Evolutionary conservation across 2,888 invertebrate species (phyloP).

Genomic region (Chelonus formosanus): DNA sequence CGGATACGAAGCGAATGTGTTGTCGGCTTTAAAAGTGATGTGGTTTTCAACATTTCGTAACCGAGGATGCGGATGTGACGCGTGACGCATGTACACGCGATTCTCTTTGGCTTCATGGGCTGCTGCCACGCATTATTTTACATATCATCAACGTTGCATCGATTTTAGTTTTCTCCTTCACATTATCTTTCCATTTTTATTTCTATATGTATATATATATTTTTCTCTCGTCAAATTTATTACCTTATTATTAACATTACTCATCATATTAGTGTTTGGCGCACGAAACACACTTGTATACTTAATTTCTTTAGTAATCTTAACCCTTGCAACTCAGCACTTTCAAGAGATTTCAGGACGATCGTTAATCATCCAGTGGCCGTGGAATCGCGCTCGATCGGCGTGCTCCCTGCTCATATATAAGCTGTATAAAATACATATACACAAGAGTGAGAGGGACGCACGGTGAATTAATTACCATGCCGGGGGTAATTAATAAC

Average conservation of each 20-base stretch:
- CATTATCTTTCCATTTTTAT: no score
- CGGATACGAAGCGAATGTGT: constrained; percentile 28
- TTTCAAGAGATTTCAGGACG: constrained; percentile 18
- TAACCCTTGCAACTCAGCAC: constrained; percentile 7
- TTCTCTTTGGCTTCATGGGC: constrained; percentile 31
- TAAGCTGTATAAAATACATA: neutral
- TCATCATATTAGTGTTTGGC: no score
- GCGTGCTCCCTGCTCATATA: constrained; percentile 13
- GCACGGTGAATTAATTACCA: constrained; percentile 25
- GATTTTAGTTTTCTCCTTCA: no score
- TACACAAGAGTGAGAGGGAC: constrained; percentile 24
- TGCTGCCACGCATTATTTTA: constrained; percentile 39
- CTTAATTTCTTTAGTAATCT: constrained; percentile 5
- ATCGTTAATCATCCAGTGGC: constrained; percentile 24
- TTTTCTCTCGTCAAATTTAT: no score
- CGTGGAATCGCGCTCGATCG: constrained; percentile 29
- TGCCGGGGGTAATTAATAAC: constrained; percentile 19
- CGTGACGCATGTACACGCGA: constrained; percentile 42
- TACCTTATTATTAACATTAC: no score
- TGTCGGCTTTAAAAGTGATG: constrained; percentile 45
- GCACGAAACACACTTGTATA: neutral
- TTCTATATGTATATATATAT: no score
- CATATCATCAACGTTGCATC: constrained; percentile 34
- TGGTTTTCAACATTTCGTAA: constrained; percentile 49
- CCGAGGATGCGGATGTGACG: constrained; percentile 43